Conservation (phyloP, 2,888 invertebrate genomes). For the Drosophila demipolita region DNA sequence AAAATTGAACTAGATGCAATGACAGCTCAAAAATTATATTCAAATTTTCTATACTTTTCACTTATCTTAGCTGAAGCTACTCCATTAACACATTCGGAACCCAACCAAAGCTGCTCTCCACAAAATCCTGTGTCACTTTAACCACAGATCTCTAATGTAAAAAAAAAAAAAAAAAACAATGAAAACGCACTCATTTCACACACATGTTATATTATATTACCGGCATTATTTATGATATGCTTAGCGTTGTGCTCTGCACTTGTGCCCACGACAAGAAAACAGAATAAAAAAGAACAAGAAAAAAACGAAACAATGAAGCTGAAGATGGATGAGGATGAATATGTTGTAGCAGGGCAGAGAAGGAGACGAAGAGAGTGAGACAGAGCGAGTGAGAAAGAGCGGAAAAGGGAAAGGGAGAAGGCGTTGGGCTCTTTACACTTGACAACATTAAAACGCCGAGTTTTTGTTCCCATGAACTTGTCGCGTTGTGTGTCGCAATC, state of each 20-base stretch:
- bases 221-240: slow-evolving; percentile 31
- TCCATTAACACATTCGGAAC: neutral
- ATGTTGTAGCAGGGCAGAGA: neutral
- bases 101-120: neutral
- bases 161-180: neutral
- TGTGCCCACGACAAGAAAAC: slow-evolving; percentile 19
- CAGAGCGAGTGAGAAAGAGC: neutral
- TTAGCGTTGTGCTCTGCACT: slow-evolving; percentile 13
- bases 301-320: slow-evolving; percentile 29
- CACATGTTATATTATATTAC: slow-evolving; percentile 51
- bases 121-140: neutral
- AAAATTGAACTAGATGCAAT: neutral
- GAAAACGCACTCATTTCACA: slow-evolving; percentile 28
- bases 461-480: slow-evolving; percentile 72
- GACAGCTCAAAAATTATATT: neutral
- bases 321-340: slow-evolving; percentile 7
- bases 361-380: neutral
- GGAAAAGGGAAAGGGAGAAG: neutral
- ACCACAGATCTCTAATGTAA: slow-evolving; percentile 6
- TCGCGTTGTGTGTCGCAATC: slow-evolving; percentile 58
- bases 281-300: neutral
- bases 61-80: neutral
- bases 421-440: slow-evolving; percentile 54
- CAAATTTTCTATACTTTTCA: neutral
- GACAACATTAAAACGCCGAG: slow-evolving; percentile 58